Evolutionary conservation across 2,888 invertebrate genomes (phyloP).

Genomic region (Alloscopus bannaensis): DNA sequence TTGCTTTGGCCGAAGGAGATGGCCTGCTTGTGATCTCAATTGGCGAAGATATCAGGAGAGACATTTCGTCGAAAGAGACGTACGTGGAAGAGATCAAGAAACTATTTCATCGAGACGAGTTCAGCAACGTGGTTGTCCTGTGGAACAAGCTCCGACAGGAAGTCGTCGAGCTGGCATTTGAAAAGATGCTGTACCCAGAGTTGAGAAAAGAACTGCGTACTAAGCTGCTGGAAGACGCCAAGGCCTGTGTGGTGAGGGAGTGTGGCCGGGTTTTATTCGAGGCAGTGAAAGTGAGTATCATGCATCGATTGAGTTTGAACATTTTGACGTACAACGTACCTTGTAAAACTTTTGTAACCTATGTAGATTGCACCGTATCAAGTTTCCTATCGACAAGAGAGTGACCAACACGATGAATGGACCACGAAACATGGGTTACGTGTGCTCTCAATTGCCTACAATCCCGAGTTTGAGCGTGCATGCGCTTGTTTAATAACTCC

Average conservation of each 20-base stretch:
- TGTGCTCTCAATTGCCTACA: constrained; percentile 91
- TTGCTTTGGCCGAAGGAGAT: constrained; percentile 88
- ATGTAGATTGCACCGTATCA: constrained; percentile 84
- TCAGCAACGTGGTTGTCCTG: constrained; percentile 93
- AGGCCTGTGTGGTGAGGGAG: constrained; percentile 85
- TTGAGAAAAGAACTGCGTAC: constrained; percentile 89
- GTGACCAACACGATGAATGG: constrained; percentile 96
- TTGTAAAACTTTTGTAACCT: neutral
- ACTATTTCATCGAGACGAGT: constrained; percentile 92
- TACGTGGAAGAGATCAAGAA: constrained; percentile 94
- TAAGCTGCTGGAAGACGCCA: constrained; percentile 88
- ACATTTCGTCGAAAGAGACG: constrained; percentile 82
- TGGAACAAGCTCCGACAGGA: constrained; percentile 95
- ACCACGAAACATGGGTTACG: constrained; percentile 88
- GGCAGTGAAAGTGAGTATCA: constrained; percentile 76
- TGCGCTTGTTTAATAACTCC: constrained; percentile 85
- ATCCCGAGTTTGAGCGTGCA: constrained; percentile 87
- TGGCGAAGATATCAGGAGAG: constrained; percentile 80
- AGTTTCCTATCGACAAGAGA: constrained; percentile 80
- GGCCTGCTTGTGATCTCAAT: constrained; percentile 84
- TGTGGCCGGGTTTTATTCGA: neutral
- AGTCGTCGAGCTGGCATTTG: constrained; percentile 91
- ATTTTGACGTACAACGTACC: too few relatives aligned
- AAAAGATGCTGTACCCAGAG: constrained; percentile 91
- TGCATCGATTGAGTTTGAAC: constrained; percentile 86